Percentiles rank a stretch among this genome's conserved stretches.
Conservation (phyloP, 2,113 vertebrate species). For the Tauraco erythrolophus region DNA sequence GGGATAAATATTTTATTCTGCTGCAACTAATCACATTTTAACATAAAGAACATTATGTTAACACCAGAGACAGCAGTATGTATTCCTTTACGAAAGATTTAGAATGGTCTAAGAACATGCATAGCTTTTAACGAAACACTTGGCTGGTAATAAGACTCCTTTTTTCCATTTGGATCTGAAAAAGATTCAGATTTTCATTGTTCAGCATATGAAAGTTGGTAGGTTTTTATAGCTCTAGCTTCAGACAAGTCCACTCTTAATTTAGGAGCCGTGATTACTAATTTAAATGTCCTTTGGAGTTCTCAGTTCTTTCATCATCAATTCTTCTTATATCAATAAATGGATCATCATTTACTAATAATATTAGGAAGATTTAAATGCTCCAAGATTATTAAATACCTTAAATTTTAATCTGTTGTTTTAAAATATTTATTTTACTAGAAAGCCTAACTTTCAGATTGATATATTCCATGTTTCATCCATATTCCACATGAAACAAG, state of each 20-base stretch:
- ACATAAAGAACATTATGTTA: background rate
- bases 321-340: background rate
- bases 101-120: background rate
- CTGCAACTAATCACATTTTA: background rate
- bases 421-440: constrained; percentile 49
- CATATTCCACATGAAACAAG: background rate
- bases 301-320: background rate
- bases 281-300: constrained; percentile 15
- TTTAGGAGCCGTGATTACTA: constrained; percentile 1
- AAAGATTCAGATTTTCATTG: background rate
- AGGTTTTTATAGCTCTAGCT: background rate
- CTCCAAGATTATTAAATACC: constrained; percentile 5
- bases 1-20: background rate
- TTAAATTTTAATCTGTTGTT: constrained; percentile 31
- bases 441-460: background rate
- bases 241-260: background rate
- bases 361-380: background rate
- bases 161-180: background rate
- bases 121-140: background rate
- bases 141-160: background rate
- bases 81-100: background rate
- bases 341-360: constrained; percentile 27
- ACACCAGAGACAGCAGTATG: background rate
- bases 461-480: background rate
- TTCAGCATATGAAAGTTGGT: background rate